phyloP scores from a whole-genome alignment of 2,888 invertebrate genomes.

The Pterobdella sp. region DNA sequence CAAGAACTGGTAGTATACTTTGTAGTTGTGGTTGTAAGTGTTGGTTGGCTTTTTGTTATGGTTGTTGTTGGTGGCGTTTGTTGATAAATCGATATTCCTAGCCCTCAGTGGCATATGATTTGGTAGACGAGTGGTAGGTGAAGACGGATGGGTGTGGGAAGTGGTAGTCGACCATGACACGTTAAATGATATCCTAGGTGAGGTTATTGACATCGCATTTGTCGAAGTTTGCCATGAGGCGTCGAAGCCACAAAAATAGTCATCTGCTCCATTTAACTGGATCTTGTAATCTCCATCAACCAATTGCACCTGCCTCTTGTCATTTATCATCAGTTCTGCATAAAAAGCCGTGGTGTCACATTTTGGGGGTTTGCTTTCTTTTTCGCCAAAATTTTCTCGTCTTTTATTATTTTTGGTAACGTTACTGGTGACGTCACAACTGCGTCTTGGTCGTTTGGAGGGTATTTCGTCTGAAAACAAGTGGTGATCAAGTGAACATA shows the following conservation, averaged over 20 bases:
- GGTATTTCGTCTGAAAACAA: too few relatives aligned
- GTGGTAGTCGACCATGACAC: too few relatives aligned
- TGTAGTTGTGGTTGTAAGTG: background rate
- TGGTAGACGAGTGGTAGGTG: background rate
- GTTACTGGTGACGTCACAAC: too few relatives aligned
- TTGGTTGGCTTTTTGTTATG: background rate
- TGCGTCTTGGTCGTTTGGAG: too few relatives aligned
- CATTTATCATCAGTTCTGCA: background rate
- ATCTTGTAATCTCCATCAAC: background rate
- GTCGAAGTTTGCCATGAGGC: background rate
- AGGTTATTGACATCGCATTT: too few relatives aligned
- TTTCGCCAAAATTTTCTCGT: too few relatives aligned
- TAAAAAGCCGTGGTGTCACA: background rate
- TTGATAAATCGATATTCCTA: background rate
- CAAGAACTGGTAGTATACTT: constrained; percentile 81
- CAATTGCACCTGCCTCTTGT: background rate
- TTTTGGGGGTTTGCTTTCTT: too few relatives aligned
- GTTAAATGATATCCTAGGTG: too few relatives aligned
- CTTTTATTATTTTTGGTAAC: too few relatives aligned
- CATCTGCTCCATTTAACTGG: background rate
- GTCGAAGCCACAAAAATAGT: background rate
- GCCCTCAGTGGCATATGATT: background rate
- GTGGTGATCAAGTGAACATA: too few relatives aligned
- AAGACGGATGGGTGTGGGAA: background rate
- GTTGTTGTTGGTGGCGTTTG: background rate